A percentile compares a stretch with the other conserved stretches of the same genome.
These are phyloP conservation scores for Maniola jurtina DNA, from an alignment of 1,140 invertebrate genomes.

Conservation along the genomic window DNA sequence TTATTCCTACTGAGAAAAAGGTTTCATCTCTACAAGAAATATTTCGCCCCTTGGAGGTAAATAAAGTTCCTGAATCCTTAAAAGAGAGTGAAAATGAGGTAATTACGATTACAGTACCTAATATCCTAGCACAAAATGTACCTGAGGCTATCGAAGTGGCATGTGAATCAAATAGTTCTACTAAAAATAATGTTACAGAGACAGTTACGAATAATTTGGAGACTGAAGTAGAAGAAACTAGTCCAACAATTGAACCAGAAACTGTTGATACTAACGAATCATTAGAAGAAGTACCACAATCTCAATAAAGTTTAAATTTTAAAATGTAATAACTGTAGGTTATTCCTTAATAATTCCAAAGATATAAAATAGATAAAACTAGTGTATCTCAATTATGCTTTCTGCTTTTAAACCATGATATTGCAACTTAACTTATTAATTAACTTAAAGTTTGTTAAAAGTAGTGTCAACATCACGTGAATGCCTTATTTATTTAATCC, in stretches of 20 bases:
- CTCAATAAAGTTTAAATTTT: constrained; percentile 36
- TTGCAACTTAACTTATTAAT: constrained; percentile 59
- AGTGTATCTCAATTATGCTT: constrained; percentile 66
- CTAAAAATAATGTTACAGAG: constrained; percentile 27
- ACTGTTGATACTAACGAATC: constrained; percentile 19
- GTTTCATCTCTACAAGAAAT: constrained; percentile 72
- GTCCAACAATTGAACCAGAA: constrained; percentile 37
- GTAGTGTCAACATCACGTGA: constrained; percentile 69
- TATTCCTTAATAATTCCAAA: constrained; percentile 53
- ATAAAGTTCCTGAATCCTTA: constrained; percentile 64
- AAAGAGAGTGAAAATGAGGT: constrained; percentile 69
- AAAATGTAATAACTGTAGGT: constrained; percentile 38
- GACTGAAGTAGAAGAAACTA: constrained; percentile 44
- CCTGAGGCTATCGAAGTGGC: constrained; percentile 47
- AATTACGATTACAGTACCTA: constrained; percentile 67
- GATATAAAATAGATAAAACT: constrained; percentile 61
- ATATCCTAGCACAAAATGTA: constrained; percentile 44
- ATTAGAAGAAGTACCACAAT: constrained; percentile 31
- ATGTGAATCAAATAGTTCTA: constrained; percentile 36
- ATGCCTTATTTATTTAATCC: constrained; percentile 75
- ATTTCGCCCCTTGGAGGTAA: constrained; percentile 69
- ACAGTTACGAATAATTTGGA: constrained; percentile 36
- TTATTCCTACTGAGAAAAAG: constrained; percentile 72
- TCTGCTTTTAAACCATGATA: constrained; percentile 61
- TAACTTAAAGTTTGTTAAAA: constrained; percentile 58